A percentile compares a stretch with the other conserved stretches of the same genome.
Evolutionary conservation across 2,113 vertebrate genomes (phyloP).

Genomic region (Channa maculata): DNA sequence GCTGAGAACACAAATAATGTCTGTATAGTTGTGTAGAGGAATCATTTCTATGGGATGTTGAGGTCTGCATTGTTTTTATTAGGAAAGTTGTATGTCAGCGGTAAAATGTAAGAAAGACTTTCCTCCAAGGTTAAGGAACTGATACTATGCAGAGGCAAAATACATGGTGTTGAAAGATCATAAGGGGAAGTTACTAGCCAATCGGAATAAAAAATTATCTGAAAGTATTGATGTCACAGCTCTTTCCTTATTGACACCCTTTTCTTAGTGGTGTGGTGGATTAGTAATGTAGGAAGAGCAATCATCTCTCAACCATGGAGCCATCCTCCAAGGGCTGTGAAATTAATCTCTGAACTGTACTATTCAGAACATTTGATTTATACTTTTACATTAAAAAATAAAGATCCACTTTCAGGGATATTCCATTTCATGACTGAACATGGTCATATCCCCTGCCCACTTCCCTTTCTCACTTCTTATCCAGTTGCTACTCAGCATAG

Average conservation of each 20-base stretch:
- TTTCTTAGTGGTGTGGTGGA: neutral
- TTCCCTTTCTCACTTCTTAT: constrained; percentile 19
- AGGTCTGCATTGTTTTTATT: neutral
- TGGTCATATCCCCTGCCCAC: constrained; percentile 5
- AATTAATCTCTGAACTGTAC: neutral
- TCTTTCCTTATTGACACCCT: too few relatives aligned
- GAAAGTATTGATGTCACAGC: too few relatives aligned
- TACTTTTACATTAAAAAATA: constrained; percentile 42
- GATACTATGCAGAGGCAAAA: too few relatives aligned
- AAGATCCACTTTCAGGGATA: constrained; percentile 40
- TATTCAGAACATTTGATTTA: constrained; percentile 37
- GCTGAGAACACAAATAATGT: neutral
- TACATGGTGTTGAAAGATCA: neutral
- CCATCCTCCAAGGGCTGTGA: neutral
- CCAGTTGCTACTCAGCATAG: neutral
- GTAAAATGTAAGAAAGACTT: neutral
- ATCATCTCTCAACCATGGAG: neutral
- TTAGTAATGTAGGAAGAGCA: neutral
- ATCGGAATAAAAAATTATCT: neutral
- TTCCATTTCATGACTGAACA: constrained; percentile 46
- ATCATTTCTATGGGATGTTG: neutral
- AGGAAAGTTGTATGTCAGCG: neutral
- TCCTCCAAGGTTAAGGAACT: neutral
- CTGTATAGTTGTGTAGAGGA: neutral
- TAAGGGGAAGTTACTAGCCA: neutral